Evolutionary conservation across 2,888 invertebrate genomes (phyloP).

Genomic region (Nemotelus nigrinus): DNA sequence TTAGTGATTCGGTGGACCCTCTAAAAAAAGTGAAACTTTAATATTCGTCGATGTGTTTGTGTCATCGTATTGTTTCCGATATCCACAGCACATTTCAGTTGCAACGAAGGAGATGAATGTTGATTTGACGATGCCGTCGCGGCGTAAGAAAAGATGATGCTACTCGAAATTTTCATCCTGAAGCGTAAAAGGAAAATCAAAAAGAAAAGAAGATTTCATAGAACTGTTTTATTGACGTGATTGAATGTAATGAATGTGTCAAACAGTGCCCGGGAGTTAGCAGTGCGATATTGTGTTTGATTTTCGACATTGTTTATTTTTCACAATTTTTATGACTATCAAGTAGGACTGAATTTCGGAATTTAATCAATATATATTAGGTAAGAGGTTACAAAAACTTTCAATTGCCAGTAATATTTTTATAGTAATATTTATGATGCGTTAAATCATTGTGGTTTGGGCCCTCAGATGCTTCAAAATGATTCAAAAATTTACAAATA

Average conservation of each 20-base stretch:
- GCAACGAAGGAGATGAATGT: constrained; percentile 48
- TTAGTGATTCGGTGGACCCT: not conserved
- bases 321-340: constrained; percentile 25
- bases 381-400: not conserved
- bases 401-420: not conserved
- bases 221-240: constrained; percentile 9
- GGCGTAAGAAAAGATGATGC: constrained; percentile 62
- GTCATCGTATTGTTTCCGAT: not conserved
- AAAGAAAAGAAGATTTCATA: constrained; percentile 36
- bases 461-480: not conserved
- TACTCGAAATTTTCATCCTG: constrained; percentile 47
- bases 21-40: constrained; percentile 28
- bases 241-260: not conserved
- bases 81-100: constrained; percentile 16
- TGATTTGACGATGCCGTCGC: constrained; percentile 54
- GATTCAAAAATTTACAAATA: not conserved
- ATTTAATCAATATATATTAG: constrained; percentile 11
- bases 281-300: constrained; percentile 18
- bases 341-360: constrained; percentile 34
- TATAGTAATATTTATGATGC: constrained; percentile 16
- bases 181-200: constrained; percentile 37
- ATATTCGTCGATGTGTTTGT: constrained; percentile 41
- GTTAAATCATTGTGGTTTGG: not conserved
- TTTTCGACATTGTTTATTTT: constrained; percentile 27
- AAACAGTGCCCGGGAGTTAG: not conserved